Evolutionary conservation across 2,797 vertebrate genomes (phyloP).

Genomic region (Catharus ustulatus): DNA sequence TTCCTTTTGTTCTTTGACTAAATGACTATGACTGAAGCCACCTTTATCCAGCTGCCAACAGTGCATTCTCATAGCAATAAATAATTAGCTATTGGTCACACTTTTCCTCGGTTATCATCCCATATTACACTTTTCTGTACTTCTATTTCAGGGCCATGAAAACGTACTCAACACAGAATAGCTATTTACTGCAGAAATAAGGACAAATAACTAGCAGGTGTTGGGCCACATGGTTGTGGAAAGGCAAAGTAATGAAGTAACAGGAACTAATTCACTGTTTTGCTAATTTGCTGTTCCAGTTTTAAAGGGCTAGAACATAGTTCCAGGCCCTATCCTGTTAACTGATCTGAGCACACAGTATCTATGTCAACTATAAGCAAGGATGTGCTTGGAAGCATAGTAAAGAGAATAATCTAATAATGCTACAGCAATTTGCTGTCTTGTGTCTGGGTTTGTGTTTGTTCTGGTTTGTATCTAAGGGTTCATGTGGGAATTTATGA

Average conservation of each 20-base stretch:
- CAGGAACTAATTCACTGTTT: background rate
- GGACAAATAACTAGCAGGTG: background rate
- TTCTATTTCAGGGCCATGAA: background rate
- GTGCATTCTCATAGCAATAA: background rate
- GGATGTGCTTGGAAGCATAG: background rate
- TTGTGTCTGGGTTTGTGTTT: rapidly evolving
- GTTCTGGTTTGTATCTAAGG: rapidly evolving
- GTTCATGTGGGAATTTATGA: background rate
- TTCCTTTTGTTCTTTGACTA: background rate
- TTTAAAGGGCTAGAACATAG: background rate
- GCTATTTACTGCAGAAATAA: background rate
- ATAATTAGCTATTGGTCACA: background rate
- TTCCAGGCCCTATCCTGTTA: background rate
- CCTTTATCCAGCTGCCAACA: background rate
- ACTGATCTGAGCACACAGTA: no score
- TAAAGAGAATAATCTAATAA: background rate
- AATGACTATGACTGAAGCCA: background rate
- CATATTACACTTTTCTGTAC: background rate
- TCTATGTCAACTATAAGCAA: background rate
- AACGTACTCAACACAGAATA: background rate
- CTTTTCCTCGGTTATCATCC: background rate
- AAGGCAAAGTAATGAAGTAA: background rate
- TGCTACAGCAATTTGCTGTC: background rate
- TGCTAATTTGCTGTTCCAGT: background rate
- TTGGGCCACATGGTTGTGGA: background rate